A percentile compares a stretch with the other conserved stretches of the same genome.
Evolutionary conservation across 2,113 vertebrate genomes (phyloP).

Genomic region (Phycodurus eques): DNA sequence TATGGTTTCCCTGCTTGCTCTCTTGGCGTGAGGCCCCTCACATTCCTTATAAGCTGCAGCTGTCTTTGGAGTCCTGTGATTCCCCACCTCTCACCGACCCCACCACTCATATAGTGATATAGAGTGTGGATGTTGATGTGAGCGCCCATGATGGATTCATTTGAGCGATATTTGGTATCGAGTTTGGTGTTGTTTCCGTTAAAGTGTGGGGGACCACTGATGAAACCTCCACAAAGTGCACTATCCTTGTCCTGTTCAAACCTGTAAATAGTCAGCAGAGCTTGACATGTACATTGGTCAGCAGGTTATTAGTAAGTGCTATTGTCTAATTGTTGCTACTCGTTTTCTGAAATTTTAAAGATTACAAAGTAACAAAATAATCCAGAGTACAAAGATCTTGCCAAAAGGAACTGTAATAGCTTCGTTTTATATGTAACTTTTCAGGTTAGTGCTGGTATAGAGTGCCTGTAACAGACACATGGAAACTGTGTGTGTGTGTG

Average conservation of each 20-base stretch:
- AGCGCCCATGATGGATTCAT: slow-evolving; percentile 67
- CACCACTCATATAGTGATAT: slow-evolving; percentile 54
- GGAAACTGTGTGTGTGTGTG: no score
- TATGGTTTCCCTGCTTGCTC: slow-evolving; percentile 86
- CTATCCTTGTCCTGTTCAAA: slow-evolving; percentile 3
- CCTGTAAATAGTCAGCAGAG: slow-evolving; percentile 2
- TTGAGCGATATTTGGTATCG: slow-evolving; percentile 39
- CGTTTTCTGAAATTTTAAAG: no score
- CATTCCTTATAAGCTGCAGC: slow-evolving; percentile 97
- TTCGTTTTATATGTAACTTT: no score
- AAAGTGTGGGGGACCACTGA: slow-evolving; percentile 15
- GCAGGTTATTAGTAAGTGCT: background rate
- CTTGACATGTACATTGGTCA: slow-evolving; percentile 10
- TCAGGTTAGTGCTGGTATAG: no score
- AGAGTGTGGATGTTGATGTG: slow-evolving; percentile 60
- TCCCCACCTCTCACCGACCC: slow-evolving; percentile 7
- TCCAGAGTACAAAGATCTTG: no score
- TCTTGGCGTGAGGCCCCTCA: slow-evolving; percentile 84
- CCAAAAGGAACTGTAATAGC: no score
- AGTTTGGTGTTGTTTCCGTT: slow-evolving; percentile 24
- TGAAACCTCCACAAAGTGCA: background rate
- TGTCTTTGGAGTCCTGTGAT: slow-evolving; percentile 84
- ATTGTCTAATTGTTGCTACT: background rate
- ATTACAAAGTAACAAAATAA: no score
- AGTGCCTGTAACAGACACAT: no score